Conservation (phyloP, 2,888 invertebrate genomes). For the Ormyrus rosae region DNA sequence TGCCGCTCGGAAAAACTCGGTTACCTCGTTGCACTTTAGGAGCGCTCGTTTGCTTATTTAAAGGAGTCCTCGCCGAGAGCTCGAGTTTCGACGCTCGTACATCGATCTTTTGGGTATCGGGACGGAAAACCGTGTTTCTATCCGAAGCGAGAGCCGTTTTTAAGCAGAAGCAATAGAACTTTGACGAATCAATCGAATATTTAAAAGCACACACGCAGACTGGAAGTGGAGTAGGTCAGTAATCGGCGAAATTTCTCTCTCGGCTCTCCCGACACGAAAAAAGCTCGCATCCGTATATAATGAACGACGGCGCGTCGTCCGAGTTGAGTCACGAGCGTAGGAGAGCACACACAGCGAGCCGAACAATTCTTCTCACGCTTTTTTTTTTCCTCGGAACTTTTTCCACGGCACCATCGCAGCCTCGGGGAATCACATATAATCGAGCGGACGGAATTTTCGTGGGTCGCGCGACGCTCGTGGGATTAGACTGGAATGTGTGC, state of each 20-base stretch:
- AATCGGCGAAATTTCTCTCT: slow-evolving; percentile 42
- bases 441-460: slow-evolving; percentile 55
- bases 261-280: slow-evolving; percentile 28
- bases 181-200: too few species aligned
- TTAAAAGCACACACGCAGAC: too few species aligned
- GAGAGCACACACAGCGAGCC: neutral
- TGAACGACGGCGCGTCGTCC: slow-evolving; percentile 57
- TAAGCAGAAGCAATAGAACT: too few species aligned
- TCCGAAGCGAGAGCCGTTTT: too few species aligned
- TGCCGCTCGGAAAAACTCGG: too few species aligned
- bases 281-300: slow-evolving; percentile 17
- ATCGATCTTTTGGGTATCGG: too few species aligned
- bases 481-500: slow-evolving; percentile 71
- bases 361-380: neutral
- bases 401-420: slow-evolving; percentile 3
- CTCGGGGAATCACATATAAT: slow-evolving; percentile 29
- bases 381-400: neutral
- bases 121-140: too few species aligned
- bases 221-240: slow-evolving; percentile 46
- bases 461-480: slow-evolving; percentile 57
- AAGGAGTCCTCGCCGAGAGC: too few species aligned
- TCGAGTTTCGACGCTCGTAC: too few species aligned
- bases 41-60: too few species aligned
- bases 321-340: slow-evolving; percentile 67
- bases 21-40: too few species aligned